Conservation (phyloP, 2,888 invertebrate genomes). For the Dynastes tityus region DNA sequence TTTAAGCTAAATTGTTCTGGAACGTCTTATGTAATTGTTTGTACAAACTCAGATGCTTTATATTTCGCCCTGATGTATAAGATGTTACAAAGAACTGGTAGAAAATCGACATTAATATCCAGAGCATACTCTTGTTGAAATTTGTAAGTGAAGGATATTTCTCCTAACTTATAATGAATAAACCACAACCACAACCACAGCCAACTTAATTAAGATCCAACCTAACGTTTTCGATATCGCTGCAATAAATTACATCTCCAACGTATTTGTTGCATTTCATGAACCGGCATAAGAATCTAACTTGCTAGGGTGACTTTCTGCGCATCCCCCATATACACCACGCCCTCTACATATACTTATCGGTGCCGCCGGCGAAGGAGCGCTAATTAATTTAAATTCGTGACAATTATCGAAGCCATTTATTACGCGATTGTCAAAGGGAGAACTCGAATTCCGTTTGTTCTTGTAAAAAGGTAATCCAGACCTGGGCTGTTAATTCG, state of each 20-base stretch:
- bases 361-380: slow-evolving; percentile 7
- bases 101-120: too few species aligned
- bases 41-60: too few species aligned
- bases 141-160: too few species aligned
- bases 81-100: too few species aligned
- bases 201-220: slow-evolving; percentile 5
- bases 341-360: slow-evolving; percentile 27
- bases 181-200: background rate
- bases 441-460: slow-evolving; percentile 50
- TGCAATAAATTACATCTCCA: background rate
- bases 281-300: background rate
- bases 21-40: too few species aligned
- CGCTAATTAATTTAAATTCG: slow-evolving; percentile 48
- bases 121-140: too few species aligned
- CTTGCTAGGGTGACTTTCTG: background rate
- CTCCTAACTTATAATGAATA: too few species aligned
- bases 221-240: background rate
- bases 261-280: slow-evolving; percentile 16
- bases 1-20: too few species aligned
- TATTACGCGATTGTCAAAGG: slow-evolving; percentile 50
- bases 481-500: slow-evolving; percentile 54
- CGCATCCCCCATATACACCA: too few species aligned
- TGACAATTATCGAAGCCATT: slow-evolving; percentile 50
- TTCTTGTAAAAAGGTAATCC: slow-evolving; percentile 56
- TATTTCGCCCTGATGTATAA: too few species aligned